Conservation (phyloP, 2,113 vertebrate genomes). For the Cephalopholis sonnerati region DNA sequence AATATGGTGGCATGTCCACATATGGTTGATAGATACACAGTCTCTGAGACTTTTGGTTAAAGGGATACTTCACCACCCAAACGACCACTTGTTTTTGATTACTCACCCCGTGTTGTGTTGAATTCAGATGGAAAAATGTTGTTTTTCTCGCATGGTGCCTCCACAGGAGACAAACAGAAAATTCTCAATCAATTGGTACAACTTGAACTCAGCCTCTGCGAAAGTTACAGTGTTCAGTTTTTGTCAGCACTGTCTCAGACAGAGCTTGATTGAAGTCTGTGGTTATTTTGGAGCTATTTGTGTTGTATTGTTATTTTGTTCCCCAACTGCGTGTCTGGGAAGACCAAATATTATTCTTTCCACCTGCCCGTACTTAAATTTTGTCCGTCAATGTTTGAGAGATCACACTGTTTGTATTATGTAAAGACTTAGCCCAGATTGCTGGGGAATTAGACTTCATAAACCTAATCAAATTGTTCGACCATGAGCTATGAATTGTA, state of each 20-base stretch:
- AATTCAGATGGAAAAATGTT: too few species aligned
- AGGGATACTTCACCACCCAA: too few species aligned
- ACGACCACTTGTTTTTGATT: too few species aligned
- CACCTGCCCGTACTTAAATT: not conserved
- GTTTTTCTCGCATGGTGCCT: too few species aligned
- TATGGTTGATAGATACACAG: too few species aligned
- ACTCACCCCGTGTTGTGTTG: too few species aligned
- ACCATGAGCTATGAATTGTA: constrained; percentile 25
- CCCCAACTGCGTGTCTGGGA: not conserved
- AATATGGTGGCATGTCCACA: too few species aligned
- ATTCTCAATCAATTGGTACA: too few species aligned
- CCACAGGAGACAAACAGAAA: too few species aligned
- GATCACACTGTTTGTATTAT: constrained; percentile 8
- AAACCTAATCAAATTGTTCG: constrained; percentile 28
- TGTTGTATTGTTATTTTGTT: not conserved
- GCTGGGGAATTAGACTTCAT: not conserved
- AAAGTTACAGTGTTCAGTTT: not conserved
- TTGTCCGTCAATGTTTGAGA: not conserved
- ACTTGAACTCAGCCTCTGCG: not conserved
- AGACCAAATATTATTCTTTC: not conserved
- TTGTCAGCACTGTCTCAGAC: not conserved
- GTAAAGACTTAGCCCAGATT: not conserved
- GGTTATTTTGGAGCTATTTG: not conserved
- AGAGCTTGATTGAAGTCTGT: not conserved
- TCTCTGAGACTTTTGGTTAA: too few species aligned